Percentiles rank a stretch among this genome's conserved stretches.
Evolutionary conservation across 2,113 vertebrate species (phyloP).

Genomic region (Accipiter virgatus): DNA sequence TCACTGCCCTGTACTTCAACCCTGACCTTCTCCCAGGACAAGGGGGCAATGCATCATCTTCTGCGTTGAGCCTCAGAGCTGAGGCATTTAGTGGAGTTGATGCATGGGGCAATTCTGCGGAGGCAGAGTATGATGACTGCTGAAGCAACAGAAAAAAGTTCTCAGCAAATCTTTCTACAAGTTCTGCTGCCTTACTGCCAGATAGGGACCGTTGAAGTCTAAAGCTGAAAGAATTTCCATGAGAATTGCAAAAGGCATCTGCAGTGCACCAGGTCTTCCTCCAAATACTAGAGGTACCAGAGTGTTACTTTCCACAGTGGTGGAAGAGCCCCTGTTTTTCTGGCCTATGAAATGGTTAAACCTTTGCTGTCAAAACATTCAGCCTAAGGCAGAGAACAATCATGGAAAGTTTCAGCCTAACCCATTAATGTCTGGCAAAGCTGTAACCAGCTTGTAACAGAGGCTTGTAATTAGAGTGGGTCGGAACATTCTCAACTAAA

Average conservation of each 20-base stretch:
- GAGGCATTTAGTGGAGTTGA: neutral
- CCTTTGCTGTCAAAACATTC: neutral
- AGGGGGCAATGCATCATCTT: neutral
- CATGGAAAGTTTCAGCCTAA: constrained; percentile 5
- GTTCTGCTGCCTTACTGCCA: neutral
- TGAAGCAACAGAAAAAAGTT: neutral
- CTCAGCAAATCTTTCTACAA: neutral
- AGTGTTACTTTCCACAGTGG: neutral
- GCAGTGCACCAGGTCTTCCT: neutral
- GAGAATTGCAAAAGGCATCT: neutral
- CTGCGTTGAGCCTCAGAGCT: neutral
- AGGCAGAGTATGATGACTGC: neutral
- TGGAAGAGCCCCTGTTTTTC: neutral
- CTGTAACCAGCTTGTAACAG: neutral
- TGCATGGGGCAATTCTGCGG: rapidly evolving
- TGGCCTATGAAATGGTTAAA: neutral
- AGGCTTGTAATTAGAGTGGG: constrained; percentile 13
- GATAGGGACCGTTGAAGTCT: neutral
- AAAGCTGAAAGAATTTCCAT: neutral
- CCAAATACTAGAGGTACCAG: neutral
- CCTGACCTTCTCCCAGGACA: neutral
- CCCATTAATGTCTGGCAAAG: constrained; percentile 6
- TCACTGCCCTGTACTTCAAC: neutral
- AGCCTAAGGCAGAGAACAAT: neutral
- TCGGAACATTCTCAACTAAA: constrained; percentile 14